phyloP scores from a whole-genome alignment of 2,888 invertebrate genomes.

The Crioceris asparagi region DNA sequence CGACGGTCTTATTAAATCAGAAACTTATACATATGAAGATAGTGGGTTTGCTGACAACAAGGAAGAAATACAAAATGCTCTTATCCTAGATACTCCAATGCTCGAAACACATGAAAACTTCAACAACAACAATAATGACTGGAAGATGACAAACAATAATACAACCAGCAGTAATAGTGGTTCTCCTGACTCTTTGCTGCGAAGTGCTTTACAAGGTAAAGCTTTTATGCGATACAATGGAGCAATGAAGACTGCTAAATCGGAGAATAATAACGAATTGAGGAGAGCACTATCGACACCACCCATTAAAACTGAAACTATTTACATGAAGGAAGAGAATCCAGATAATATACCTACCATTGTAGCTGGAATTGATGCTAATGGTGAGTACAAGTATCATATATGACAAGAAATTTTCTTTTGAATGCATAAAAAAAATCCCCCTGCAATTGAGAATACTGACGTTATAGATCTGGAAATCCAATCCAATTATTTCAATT shows the following conservation, averaged over 20 bases:
- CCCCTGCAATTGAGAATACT: too few relatives aligned
- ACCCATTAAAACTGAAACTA: conserved; percentile 37
- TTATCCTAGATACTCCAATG: conserved; percentile 44
- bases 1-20: conserved; percentile 56
- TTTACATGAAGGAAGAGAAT: conserved; percentile 33
- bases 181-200: conserved; percentile 60
- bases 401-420: too few relatives aligned
- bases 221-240: conserved; percentile 40
- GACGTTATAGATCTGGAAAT: too few relatives aligned
- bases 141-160: conserved; percentile 68
- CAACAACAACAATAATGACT: conserved; percentile 73
- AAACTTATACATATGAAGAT: conserved; percentile 66
- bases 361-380: conserved; percentile 35
- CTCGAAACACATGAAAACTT: conserved; percentile 45
- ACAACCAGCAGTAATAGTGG: conserved; percentile 20
- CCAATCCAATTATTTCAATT: too few relatives aligned
- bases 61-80: conserved; percentile 40
- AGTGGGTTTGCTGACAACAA: conserved; percentile 61
- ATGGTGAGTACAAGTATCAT: conserved; percentile 24
- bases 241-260: conserved; percentile 16
- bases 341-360: conserved; percentile 34
- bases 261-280: conserved; percentile 42
- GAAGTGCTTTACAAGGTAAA: conserved; percentile 78
- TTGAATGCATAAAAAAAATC: too few relatives aligned
- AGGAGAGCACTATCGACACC: conserved; percentile 44